Base-by-base conservation (phyloP, 2,888 invertebrate species). In the Odontomyia ornata region DNA sequence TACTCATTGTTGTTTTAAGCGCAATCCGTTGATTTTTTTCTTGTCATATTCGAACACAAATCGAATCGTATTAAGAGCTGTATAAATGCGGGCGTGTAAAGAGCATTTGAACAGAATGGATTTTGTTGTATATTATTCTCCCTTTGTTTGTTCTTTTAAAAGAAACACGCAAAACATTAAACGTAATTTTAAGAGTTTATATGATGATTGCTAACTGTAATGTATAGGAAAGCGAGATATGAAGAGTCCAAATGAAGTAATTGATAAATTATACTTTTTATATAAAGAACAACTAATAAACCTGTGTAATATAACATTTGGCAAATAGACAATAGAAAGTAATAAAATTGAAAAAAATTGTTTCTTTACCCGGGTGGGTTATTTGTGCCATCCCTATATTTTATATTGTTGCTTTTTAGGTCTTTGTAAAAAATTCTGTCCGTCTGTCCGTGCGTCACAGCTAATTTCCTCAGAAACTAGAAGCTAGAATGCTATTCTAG, bases 41-140 rank as follows among this genome's bases (percentile, higher is more conserved):
- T 52, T 21, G 21, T 25, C 21, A 60, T 60, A 25, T 7, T 11
- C 21, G 60, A 60, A 60, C 9, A 15, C 21, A 60, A 60, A 60
- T 60, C 60, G 25, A 60, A 60, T 60, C 21, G 60, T 60, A 25
- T 60, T 60, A 25, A 25, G 13, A 25, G 60, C 60, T 0, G 60
- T 23, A 60, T 4, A 23, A 23, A 25, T 23, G 1, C 25, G 25
- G 60, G 60, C 23, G 60, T 60, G 56, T 25, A 23, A 15, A 72
- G 27, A 56, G 72, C 72, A 72, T 72, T 72, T 72, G 23, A 56
- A 72, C n/a, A 27, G 15, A 15, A 56, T 56, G 27, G 23, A 65
- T 65, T 36, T 56, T 28, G 25, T 72, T 56, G 56, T 56, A 52
- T 52, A 71, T 71, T 71, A 18, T 71, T 36, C 56, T 36, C 52